Evolutionary conservation across 2,113 vertebrate species (phyloP), one percentile per base, ranked within the genome.

Genomic region (Vulpes lagopus): DNA sequence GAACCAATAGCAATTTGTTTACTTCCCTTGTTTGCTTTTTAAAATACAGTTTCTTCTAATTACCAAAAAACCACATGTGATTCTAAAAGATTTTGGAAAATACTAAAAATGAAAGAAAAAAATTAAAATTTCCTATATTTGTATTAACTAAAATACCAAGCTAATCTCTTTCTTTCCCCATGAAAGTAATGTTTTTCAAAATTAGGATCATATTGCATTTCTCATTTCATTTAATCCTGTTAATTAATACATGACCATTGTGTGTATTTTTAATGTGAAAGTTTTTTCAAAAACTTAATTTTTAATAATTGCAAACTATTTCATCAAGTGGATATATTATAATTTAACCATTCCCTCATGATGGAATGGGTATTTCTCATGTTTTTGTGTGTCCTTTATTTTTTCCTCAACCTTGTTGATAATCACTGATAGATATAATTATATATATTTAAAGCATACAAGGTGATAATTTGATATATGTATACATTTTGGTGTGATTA

Each of bases 121-220:
- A 92, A 60, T 95, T 79, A 35, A 89, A 94, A 87, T 94, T 55
- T 84, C 4, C 19, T 80, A 32, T 14, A 35, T 65, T 43, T 2
- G 22, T 60, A 59, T 57, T 92, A 83, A 88, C 59, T 65, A 76
- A 43, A 76, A 95, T 62, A 86, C 5, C 15, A 93, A 55, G 32
- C n/a, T 86, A 74, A 16, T 62, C 11, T 32, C 69, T 51, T 83
- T 55, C 71, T 79, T 27, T 8, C 4, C 65, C 65, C 3, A 30
- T 79, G 22, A 80, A 91, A 95, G 67, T 59, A 32, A 32, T 78
- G 11, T 43, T 95, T 87, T 94, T 73, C 5, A 88, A 96, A 91
- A 83, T 79, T 83, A 53, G 38, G 30, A 53, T 79, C 49, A 84
- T 43, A 87, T 51, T 87, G 23, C 91, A 27, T 57, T 87, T 93